Percentiles rank a stretch among this genome's conserved stretches.
phyloP scores from a whole-genome alignment of 1,140 invertebrate genomes.

The Tetramorium alpestre region DNA sequence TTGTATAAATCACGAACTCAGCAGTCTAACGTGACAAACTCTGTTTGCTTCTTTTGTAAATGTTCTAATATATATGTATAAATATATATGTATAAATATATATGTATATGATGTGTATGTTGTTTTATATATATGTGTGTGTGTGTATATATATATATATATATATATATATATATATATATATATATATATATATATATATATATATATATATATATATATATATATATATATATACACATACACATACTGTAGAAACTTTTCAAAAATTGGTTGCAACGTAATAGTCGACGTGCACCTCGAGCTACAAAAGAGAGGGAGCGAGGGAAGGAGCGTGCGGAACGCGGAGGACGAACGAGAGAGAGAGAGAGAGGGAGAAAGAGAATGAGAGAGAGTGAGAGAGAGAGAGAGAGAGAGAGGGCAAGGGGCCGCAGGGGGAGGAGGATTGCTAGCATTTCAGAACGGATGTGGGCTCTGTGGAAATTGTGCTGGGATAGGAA shows the following conservation, averaged over 20 bases:
- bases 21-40: neutral
- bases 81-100: no score
- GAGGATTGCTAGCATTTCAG: slow-evolving; percentile 68
- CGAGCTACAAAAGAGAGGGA: slow-evolving; percentile 53
- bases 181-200: no score
- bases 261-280: slow-evolving; percentile 67
- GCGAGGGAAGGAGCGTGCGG: slow-evolving; percentile 38
- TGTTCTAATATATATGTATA: neutral
- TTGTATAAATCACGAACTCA: neutral
- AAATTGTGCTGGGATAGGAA: slow-evolving; percentile 75
- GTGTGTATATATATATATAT: neutral
- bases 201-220: no score
- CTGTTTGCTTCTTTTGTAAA: slow-evolving; percentile 7
- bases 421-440: slow-evolving; percentile 34
- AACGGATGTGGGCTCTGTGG: slow-evolving; percentile 75
- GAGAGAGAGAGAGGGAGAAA: slow-evolving; percentile 3
- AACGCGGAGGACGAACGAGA: neutral
- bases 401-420: slow-evolving; percentile 9
- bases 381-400: neutral
- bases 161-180: neutral
- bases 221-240: neutral
- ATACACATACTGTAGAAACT: slow-evolving; percentile 34
- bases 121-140: neutral
- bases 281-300: slow-evolving; percentile 62
- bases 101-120: neutral